Conservation (phyloP, 2,113 vertebrate genomes). For the Salminus brasiliensis region DNA sequence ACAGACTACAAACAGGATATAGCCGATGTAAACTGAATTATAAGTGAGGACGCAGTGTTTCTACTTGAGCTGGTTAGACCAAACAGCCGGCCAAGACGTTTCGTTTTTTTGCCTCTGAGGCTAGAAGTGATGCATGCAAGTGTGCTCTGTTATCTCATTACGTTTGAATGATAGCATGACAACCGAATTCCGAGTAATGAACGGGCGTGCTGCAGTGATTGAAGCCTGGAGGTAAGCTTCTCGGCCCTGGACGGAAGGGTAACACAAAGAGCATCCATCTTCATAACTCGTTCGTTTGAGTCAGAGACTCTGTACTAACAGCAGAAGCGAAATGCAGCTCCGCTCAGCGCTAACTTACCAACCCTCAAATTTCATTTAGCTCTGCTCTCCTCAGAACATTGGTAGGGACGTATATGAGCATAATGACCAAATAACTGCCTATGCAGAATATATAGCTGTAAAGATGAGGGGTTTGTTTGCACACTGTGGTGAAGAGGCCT, state of each 20-base stretch:
- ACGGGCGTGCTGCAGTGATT: conserved; percentile 39
- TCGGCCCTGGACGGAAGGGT: conserved; percentile 12
- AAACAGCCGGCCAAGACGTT: conserved; percentile 57
- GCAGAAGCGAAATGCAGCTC: conserved; percentile 11
- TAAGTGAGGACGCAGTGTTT: conserved; percentile 37
- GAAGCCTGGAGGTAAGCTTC: conserved; percentile 44
- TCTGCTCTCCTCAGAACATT: not conserved
- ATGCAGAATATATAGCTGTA: not conserved
- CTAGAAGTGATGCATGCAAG: conserved; percentile 49
- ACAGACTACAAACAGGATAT: not conserved
- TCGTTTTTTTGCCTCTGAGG: conserved; percentile 20
- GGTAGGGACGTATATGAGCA: not conserved
- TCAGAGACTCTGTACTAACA: not conserved
- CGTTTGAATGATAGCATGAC: conserved; percentile 50
- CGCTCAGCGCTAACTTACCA: conserved; percentile 18
- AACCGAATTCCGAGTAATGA: conserved; percentile 45
- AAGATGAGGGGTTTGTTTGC: no score
- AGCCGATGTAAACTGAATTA: conserved; percentile 19
- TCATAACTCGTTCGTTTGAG: conserved; percentile 20
- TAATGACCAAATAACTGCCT: not conserved
- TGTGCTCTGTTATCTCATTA: conserved; percentile 56
- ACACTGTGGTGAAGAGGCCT: no score
- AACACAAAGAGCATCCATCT: conserved; percentile 41
- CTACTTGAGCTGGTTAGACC: conserved; percentile 18
- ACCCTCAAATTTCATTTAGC: not conserved